Evolutionary conservation across 2,113 vertebrate species (phyloP), one percentile per base, ranked within the genome.

Genomic region (Callopanchax toddi): DNA sequence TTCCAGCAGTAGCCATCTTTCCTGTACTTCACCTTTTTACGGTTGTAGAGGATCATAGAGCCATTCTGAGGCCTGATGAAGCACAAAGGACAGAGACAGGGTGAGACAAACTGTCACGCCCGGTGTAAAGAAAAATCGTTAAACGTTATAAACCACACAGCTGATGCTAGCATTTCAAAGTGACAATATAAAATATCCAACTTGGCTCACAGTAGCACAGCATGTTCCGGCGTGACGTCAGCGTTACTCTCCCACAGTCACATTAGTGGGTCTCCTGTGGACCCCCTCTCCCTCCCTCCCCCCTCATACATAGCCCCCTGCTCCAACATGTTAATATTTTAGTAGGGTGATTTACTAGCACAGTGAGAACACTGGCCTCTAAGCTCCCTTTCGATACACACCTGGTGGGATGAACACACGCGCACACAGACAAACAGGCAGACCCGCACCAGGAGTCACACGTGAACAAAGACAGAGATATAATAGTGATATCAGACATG

Each of bases 1-100:
- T 97, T 97, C 95, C 95, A 97, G 83, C 95, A 94, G 80, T 96
- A 97, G 17, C 95, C 95, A 67, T 96, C 95, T 71, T 97, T 96
- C 59, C 95, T 92, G 81, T 97, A 96, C 82, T 96, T 96, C 63
- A 96, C 95, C 85, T 96, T 97, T 91, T 97, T 96, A 17, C 95
- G 93, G 72, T 97, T 96, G 83, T 96, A 97, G 34, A 97, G 93
- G 74, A 96, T 94, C 79, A 97, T 94, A 57, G 95, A 96, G 58
- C 95, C 95, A 81, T 97, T 97, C 74, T 94, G 94, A 68, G 95
- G 95, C 83, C 95, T 97, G 80, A 22, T 16, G 7, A 16, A 26
- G 8, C 15, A 66, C 15, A 68, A n/a, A n/a, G 11, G 21, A 68
- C 3, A 63, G 36, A 73, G 21, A 57, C 9, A 52, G 18, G 56